Percentiles rank a stretch among this genome's conserved stretches.
phyloP scores from a whole-genome alignment of 2,888 invertebrate species.

The Nesidiocoris tenuis region DNA sequence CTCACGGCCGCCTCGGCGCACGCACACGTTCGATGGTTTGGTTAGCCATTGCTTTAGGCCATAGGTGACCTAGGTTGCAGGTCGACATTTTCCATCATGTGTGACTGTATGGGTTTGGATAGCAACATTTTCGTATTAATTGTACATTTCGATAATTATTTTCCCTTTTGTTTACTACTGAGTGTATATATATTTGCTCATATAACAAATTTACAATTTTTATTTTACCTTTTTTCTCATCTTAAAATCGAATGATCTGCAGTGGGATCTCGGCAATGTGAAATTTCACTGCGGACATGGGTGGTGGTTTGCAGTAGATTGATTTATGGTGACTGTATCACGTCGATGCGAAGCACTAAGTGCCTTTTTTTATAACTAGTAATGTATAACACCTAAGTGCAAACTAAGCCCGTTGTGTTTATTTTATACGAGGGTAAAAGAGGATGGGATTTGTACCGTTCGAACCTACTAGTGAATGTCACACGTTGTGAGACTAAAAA shows the following conservation, averaged over 20 bases:
- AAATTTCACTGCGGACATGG: conserved; percentile 45
- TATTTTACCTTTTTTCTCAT: conserved; percentile 16
- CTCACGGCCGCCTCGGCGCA: neutral
- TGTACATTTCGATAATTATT: conserved; percentile 43
- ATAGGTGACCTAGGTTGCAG: neutral
- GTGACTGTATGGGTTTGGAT: conserved; percentile 49
- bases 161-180: conserved; percentile 45
- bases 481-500: neutral
- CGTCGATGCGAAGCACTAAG: conserved; percentile 33
- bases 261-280: conserved; percentile 6
- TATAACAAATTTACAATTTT: conserved; percentile 37
- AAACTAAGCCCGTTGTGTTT: conserved; percentile 39
- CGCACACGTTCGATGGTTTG: neutral
- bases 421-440: conserved; percentile 15
- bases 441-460: conserved; percentile 35
- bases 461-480: neutral
- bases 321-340: conserved; percentile 46
- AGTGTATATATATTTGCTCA: conserved; percentile 48
- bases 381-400: conserved; percentile 34
- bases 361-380: conserved; percentile 21
- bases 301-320: conserved; percentile 49
- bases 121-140: conserved; percentile 47
- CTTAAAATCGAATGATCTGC: conserved; percentile 14
- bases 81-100: conserved; percentile 12
- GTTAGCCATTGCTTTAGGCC: neutral